Evolutionary conservation across 2,797 vertebrate species (phyloP), one percentile per base, ranked within the genome.

Genomic region (Alcedo atthis): DNA sequence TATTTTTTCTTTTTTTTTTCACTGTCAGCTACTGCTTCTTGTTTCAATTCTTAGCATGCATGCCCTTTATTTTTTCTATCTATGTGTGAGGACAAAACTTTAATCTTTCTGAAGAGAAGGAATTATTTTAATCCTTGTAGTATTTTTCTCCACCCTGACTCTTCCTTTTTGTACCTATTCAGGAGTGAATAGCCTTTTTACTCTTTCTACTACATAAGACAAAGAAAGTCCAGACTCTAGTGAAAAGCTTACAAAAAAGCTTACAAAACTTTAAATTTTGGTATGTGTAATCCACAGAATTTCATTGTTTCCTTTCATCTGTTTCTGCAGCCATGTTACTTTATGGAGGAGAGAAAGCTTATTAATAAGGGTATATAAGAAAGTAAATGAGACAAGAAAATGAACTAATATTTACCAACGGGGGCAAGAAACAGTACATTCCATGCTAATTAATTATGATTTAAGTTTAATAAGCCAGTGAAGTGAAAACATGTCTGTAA

Each of bases 371-470:
- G 64, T 80, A 69, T 51, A 35, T 26, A 82, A 71, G 64, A 71
- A 87, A 95, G 51, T 87, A 94, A 88, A 89, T 85, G 76, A 95
- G 91, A 95, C 76, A 93, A 95, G 90, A 92, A 95, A 92, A 94
- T 85, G 93, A 89, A 96, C 85, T 15, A 83, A 43, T 93, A 93
- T 96, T 95, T 95, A 94, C 81, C 46, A 87, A 8, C 62, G 84
- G 76, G 30, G 61, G 73, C 1, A 62, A 62, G 25, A 30, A 90
- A 75, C 30, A 81, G 33, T 46, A 69, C 49, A 85, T 33, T 78
- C 79, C 43, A 81, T 85, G 62, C 49, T 95, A 95, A 92, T 87
- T 91, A 54, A 30, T 89, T 91, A 94, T 92, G 85, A 91, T 11
- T 93, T 78, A 94, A 82, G 77, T 94, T 95, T 95, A 95, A 94